Evolutionary conservation across 2,888 invertebrate genomes (phyloP), one percentile per base, ranked within the genome.

Genomic region (Brassicogethes aeneus): DNA sequence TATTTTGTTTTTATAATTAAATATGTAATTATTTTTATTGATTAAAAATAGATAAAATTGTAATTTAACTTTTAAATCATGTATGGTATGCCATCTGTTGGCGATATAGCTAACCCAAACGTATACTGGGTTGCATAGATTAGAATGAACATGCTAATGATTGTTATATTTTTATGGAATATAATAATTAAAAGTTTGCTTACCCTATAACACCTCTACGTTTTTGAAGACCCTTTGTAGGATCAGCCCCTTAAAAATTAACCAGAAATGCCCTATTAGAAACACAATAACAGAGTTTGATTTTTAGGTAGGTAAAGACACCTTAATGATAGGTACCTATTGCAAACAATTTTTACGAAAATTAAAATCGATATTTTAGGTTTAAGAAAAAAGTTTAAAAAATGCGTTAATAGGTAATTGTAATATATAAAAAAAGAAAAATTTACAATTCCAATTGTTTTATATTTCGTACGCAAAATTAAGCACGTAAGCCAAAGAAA

Each of bases 211-310:
- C 82, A 65, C 82, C 79, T 65, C 82, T 79, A 67, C 84, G 78
- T 74, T 85, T 85, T 72, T 81, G 82, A 73, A 82, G 76, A 73
- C 82, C 82, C 77, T 83, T 83, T 65, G 77, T 77, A 70, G 82
- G 80, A 77, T 83, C 83, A 75, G 80, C 79, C 77, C 83, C 84
- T 83, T 67, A 40, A n/a, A n/a, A 76, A 76, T 46, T 56, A 46
- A 53, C 46, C 55, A 53, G 48, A 38, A 37, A 15, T 33, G n/a
- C n/a, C n/a, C n/a, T n/a, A n/a, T n/a, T 31, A 31, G 14, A 12
- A 31, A 3, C 31, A 13, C 31, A 2, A 31, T 13, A 12, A 31
- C 31, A 13, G 14, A 3, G 2, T 13, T 3, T 13, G 3, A 31
- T n/a, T n/a, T n/a, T n/a, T n/a, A n/a, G n/a, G n/a, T n/a, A n/a